Evolutionary conservation across 2,888 invertebrate species (phyloP), one percentile per base, ranked within the genome.

Genomic region (Ceratothoa steindachneri): DNA sequence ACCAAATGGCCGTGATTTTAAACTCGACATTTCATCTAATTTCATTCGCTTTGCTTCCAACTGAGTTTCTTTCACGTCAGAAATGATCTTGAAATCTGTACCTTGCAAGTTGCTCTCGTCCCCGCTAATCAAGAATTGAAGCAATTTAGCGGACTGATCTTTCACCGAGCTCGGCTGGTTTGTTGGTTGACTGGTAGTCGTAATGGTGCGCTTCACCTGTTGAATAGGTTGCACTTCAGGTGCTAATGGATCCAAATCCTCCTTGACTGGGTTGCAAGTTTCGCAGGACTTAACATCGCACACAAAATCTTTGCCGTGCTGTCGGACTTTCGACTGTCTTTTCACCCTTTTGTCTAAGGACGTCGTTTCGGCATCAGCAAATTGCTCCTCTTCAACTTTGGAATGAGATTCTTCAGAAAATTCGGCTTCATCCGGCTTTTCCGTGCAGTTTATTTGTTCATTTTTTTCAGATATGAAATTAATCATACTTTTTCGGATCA

Each of bases 221-320:
- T 5, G 15, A 41, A 15, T 15, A 41, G 41, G 15, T 9, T 9
- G 41, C 15, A 15, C 5, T 15, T 41, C 7, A 9, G 41, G 5
- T 41, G 15, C 41, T 9, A 41, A 41, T 41, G 5, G 41, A 4
- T 2, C 22, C n/a, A 12, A 24, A 24, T 2, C 3, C 1, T 60
- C 24, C 1, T 60, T 60, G 12, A 60, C 3, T 31, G 76, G 68
- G 22, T 67, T 65, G 69, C 79, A 79, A 5, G 72, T 74, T 65
- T 79, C 73, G 27, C 79, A 79, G 68, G 70, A 67, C 70, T 79
- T 79, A 68, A 75, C 76, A 28, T 71, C 74, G 31, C 79, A 79
- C 1, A 79, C 69, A 60, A 79, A 79, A 30, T 79, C 79, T 28
- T 79, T 79, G 2, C 76, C 79, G 51, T 79, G 79, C 29, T 69